A percentile compares a stretch with the other conserved stretches of the same genome.
Evolutionary conservation across 1,140 invertebrate genomes (phyloP).

Genomic region (Tetraneura akinire): DNA sequence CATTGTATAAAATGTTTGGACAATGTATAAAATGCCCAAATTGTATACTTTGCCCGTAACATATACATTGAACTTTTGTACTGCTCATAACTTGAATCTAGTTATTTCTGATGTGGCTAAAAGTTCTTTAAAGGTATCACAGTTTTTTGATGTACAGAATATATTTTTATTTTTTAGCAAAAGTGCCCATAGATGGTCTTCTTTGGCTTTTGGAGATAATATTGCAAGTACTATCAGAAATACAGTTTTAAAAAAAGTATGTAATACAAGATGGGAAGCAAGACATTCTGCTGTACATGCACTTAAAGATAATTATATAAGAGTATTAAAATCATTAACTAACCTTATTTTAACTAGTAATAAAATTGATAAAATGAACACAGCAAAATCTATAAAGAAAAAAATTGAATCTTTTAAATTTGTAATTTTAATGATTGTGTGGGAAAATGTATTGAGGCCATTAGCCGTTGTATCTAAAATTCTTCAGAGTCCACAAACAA

Average conservation of each 20-base stretch:
- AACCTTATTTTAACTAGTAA: background rate
- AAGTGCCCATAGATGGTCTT: slow-evolving; percentile 14
- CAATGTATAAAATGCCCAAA: too few relatives aligned
- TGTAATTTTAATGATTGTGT: background rate
- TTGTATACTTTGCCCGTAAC: too few relatives aligned
- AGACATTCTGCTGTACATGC: background rate
- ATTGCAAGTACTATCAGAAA: slow-evolving; percentile 6
- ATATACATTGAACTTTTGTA: too few relatives aligned
- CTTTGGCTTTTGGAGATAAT: background rate
- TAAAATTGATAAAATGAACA: slow-evolving; percentile 11
- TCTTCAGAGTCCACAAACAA: background rate
- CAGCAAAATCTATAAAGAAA: background rate
- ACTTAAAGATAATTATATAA: background rate
- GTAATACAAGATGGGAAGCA: slow-evolving; percentile 1
- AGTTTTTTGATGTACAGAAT: background rate
- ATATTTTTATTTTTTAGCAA: slow-evolving; percentile 9
- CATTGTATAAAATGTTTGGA: too few relatives aligned
- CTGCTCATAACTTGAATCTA: slow-evolving; percentile 17
- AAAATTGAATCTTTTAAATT: slow-evolving; percentile 21
- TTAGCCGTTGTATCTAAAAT: background rate
- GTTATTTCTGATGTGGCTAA: background rate
- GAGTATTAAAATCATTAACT: slow-evolving; percentile 7
- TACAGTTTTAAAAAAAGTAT: slow-evolving; percentile 11
- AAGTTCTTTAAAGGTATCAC: background rate
- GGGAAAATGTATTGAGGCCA: slow-evolving; percentile 6